Base-by-base conservation (phyloP, 2,797 vertebrate genomes). In the Coranthus polyacanthus region DNA sequence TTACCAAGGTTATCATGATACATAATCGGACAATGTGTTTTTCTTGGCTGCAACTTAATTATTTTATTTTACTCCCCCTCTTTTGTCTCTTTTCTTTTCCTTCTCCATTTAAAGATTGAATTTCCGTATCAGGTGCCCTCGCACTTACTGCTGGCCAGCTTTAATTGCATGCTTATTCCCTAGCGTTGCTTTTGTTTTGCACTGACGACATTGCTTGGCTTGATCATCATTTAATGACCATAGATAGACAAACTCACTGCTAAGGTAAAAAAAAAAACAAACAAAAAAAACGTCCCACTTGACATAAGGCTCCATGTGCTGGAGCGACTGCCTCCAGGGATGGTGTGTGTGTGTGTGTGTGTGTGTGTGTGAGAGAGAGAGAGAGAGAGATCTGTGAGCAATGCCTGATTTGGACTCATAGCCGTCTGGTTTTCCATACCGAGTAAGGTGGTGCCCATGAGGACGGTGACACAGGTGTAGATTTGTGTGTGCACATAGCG, bases 161-260 rank as follows among this genome's bases (percentile, higher is more conserved):
- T 71, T 85, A 82, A 86, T 89, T 83, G 76, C 68, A 4, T 12
- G 53, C 69, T 54, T 61, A 24, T 68, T 81, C 69, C 61, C 78
- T 63, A 2, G 61, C 4, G 63, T 34, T 16, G 62, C 72, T 66
- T 79, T 63, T 76, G 68, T 81, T 81, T 44, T 59, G 62, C 71
- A 81, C 56, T 68, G 74, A 78, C 11, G 68, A 58, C 68, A 53
- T 83, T 37, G 64, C 68, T 64, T 6, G 12, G 60, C 83, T 81
- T 83, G 69, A 87, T 88, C 80, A 76, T 87, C 68, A 72, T 87
- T 80, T 84, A 89, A 82, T 82, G 78, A 61, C 74, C 11, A 26
- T 51, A 0, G 69, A 84, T 56, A 53, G 75, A 76, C 76, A 55
- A 64, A 49, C 42, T 53, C 45, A 18, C 54, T 18, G 61, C 55